Conservation (phyloP, 2,797 vertebrate species). For the Cryptoprocta ferox region DNA sequence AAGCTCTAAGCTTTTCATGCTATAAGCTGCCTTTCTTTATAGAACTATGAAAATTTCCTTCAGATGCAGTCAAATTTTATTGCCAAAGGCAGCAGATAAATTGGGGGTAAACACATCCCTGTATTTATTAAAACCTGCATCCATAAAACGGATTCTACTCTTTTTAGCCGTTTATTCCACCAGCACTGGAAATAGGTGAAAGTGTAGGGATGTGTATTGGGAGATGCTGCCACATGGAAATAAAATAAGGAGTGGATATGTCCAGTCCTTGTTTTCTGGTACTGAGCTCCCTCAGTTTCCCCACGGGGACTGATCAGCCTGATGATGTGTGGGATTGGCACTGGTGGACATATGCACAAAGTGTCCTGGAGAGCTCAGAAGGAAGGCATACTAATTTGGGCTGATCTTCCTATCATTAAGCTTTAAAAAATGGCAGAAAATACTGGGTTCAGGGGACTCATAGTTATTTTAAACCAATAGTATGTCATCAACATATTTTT, state of each 20-base stretch:
- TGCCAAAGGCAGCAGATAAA: conserved; percentile 36
- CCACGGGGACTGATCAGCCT: not conserved
- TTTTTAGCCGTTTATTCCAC: conserved; percentile 22
- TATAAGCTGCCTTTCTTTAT: conserved; percentile 68
- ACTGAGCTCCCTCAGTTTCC: not conserved
- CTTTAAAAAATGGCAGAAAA: conserved; percentile 32
- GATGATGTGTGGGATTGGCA: not conserved
- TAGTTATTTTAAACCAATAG: not conserved
- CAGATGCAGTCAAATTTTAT: conserved; percentile 58
- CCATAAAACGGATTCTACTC: not conserved
- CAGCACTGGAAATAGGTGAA: not conserved
- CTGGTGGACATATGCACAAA: not conserved
- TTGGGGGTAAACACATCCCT: not conserved
- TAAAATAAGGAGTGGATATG: not conserved
- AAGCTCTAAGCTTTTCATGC: conserved; percentile 52
- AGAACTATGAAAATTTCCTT: conserved; percentile 54
- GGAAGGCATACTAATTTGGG: not conserved
- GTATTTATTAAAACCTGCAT: conserved; percentile 32
- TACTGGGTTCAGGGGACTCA: not conserved
- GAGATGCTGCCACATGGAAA: not conserved
- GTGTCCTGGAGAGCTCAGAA: not conserved
- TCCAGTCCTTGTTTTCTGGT: not conserved
- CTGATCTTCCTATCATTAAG: not conserved
- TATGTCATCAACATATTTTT: not conserved
- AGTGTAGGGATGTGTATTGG: not conserved